phyloP scores from a whole-genome alignment of 2,113 vertebrate species.

The Caloenas nicobarica region DNA sequence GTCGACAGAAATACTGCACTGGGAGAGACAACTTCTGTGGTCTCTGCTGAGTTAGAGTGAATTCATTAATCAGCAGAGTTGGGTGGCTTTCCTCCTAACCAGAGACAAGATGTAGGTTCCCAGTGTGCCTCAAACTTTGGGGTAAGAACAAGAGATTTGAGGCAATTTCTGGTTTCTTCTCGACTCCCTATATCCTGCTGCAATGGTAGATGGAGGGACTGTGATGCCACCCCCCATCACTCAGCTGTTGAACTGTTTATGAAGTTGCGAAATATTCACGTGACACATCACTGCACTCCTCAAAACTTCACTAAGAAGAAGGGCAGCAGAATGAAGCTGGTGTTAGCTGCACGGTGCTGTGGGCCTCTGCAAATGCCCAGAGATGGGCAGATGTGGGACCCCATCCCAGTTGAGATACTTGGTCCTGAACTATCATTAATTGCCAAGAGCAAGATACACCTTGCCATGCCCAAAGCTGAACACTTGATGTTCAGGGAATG shows the following conservation, averaged over 20 bases:
- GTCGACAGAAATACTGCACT: neutral
- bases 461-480: neutral
- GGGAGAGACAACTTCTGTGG: neutral
- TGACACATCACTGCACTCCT: neutral
- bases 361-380: neutral
- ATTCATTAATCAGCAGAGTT: neutral
- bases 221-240: neutral
- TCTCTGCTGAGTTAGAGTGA: neutral
- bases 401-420: neutral
- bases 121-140: neutral
- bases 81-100: neutral
- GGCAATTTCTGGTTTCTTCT: neutral
- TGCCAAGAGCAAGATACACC: neutral
- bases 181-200: neutral
- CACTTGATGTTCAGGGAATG: neutral
- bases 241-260: neutral
- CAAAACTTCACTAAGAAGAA: neutral
- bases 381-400: neutral
- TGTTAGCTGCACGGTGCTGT: neutral
- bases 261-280: neutral
- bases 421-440: neutral
- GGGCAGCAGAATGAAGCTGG: neutral
- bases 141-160: neutral
- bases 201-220: neutral
- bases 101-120: neutral